Conservation (phyloP, 2,888 invertebrate species). For the Leucophenga montana region DNA sequence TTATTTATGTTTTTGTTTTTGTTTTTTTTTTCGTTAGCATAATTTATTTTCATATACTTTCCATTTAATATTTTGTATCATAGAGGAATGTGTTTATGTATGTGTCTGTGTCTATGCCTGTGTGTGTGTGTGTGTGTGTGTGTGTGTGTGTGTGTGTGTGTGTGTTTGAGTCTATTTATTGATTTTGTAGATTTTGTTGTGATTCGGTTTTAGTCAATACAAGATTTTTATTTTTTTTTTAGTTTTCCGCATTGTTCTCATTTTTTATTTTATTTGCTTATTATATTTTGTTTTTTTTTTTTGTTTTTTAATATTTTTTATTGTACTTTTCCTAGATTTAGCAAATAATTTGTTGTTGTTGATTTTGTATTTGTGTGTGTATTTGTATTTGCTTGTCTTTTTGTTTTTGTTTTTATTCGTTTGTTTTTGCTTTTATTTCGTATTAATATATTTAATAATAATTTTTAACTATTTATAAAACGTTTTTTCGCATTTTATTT, state of each 20-base stretch:
- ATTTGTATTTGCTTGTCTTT: no score
- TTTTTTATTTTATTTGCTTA: background rate
- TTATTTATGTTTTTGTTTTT: conserved; percentile 41
- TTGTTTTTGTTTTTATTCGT: conserved; percentile 35
- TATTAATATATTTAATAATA: conserved; percentile 1
- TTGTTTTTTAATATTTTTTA: conserved; percentile 3
- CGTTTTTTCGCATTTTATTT: conserved; percentile 14
- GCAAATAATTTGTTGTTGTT: conserved; percentile 31
- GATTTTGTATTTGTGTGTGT: conserved; percentile 37
- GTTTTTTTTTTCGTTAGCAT: conserved; percentile 54
- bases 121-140: conserved; percentile 42
- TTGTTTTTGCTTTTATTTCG: conserved; percentile 37
- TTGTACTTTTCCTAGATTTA: conserved; percentile 9
- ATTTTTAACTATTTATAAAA: conserved; percentile 8
- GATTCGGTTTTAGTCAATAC: no score
- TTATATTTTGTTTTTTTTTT: conserved; percentile 12
- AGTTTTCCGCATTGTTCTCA: no score
- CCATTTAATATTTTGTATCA: conserved; percentile 65
- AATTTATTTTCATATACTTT: conserved; percentile 66
- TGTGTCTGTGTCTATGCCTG: conserved; percentile 34
- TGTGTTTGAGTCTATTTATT: conserved; percentile 40
- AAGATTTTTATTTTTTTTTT: no score
- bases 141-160: conserved; percentile 46
- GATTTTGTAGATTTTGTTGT: conserved; percentile 23
- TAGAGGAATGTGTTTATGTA: conserved; percentile 60